Base-by-base conservation (phyloP, 2,797 vertebrate genomes). In the Crenichthys baileyi region DNA sequence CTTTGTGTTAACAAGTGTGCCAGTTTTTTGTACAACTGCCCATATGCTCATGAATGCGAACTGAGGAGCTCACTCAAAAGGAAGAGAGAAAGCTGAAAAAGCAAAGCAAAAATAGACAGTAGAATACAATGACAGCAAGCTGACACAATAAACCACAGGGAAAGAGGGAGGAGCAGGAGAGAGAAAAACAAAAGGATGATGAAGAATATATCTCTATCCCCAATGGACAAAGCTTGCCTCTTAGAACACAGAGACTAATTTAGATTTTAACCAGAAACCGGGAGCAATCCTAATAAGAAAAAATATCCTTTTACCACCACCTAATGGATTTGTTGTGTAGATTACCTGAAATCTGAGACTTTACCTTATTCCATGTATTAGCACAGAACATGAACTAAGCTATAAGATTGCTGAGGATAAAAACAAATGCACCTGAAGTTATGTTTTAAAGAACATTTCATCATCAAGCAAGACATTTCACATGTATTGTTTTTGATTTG, bases 381-480 rank as follows among this genome's bases (percentile, higher is more conserved):
- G 82, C 83, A 83, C 82, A 78, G 70, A 80, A 61, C 85, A 85
- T 83, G 73, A 90, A 90, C 88, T 77, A 88, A 85, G 72, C 83
- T 75, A 74, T 86, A 44, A 68, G 79, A 81, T 79, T 70, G 60
- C 76, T 71, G 9, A 72, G 56, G 60, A 72, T 73, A 46, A 85
- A 90, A 77, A 84, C 72, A 70, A 83, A 84, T 73, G 73, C 61
- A 81, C 87, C 88, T 85, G 72, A 81, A 90, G 86, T 72, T 84
- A 80, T 76, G 70, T 84, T 88, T 89, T 91, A 81, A 84, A 87
- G 76, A 83, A 74, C 53, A 60, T 94, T 94, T 93, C 92, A 94
- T 95, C 92, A 93, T 86, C 79, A 72, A 65, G 77, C 16, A 0
- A 87, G 78, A 53, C 36, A 65, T 84, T 84, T 87, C 81, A 50